Evolutionary conservation across 1,140 invertebrate genomes (phyloP).

Genomic region (Zaprionus vittiger): DNA sequence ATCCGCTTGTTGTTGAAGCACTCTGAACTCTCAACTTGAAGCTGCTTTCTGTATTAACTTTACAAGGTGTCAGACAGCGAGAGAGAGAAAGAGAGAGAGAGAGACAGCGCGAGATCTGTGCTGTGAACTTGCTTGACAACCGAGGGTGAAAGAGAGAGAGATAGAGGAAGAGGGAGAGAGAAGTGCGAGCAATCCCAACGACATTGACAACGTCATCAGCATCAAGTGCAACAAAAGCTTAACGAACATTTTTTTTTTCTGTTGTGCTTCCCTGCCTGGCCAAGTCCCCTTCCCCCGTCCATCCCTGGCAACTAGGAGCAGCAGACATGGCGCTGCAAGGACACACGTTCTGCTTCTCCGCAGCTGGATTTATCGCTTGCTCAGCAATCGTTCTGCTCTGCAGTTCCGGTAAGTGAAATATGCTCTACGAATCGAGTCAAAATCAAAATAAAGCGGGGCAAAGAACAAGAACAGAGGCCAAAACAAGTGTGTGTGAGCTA

Average conservation of each 20-base stretch:
- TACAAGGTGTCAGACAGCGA: slow-evolving; percentile 4
- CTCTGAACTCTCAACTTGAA: slow-evolving; percentile 30
- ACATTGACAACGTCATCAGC: slow-evolving; percentile 46
- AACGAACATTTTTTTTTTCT: slow-evolving; percentile 3
- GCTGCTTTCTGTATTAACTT: slow-evolving; percentile 45
- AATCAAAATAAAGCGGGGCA: slow-evolving; percentile 21
- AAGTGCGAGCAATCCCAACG: neutral
- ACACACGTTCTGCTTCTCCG: slow-evolving; percentile 72
- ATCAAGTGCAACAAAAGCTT: slow-evolving; percentile 8
- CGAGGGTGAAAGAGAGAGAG: neutral
- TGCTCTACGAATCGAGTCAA: slow-evolving; percentile 49
- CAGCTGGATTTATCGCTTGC: slow-evolving; percentile 83
- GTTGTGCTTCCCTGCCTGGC: neutral
- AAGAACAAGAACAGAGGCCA: slow-evolving; percentile 11
- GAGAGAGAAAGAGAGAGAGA: slow-evolving; percentile 1
- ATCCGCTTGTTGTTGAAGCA: slow-evolving; percentile 15
- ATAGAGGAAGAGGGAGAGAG: slow-evolving; percentile 12
- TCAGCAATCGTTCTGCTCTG: slow-evolving; percentile 84
- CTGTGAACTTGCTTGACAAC: neutral
- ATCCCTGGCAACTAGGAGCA: neutral
- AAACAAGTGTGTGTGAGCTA: neutral
- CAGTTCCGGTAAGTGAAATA: slow-evolving; percentile 84
- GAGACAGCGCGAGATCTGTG: neutral
- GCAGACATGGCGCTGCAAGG: slow-evolving; percentile 66
- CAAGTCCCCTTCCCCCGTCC: neutral